Evolutionary conservation across 2,113 vertebrate genomes (phyloP).

Genomic region (Oplegnathus fasciatus): DNA sequence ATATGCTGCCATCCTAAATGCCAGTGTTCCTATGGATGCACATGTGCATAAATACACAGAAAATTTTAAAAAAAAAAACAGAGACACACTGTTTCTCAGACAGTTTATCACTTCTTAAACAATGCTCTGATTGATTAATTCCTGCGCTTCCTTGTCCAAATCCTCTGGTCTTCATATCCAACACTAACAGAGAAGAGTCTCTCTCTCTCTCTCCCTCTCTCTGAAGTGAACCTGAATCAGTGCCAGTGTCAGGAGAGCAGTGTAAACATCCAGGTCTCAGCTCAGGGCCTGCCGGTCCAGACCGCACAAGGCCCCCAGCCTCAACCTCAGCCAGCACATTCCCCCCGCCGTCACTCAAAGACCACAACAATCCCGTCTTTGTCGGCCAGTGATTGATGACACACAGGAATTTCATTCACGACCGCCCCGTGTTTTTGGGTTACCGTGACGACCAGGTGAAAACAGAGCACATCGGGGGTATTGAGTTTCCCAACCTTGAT

Average conservation of each 20-base stretch:
- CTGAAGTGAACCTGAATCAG: conserved; percentile 56
- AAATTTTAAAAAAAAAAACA: neutral
- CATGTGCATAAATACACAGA: neutral
- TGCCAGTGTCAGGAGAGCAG: conserved; percentile 67
- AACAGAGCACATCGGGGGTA: conserved; percentile 75
- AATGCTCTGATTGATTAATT: conserved; percentile 2
- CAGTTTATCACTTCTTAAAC: neutral
- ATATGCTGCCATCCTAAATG: neutral
- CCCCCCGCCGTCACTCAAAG: conserved; percentile 62
- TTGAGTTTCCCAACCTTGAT: conserved; percentile 83
- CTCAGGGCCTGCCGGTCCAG: conserved; percentile 54
- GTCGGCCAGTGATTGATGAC: conserved; percentile 84
- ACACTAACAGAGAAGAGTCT: neutral
- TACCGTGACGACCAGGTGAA: conserved; percentile 86
- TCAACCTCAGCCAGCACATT: conserved; percentile 63
- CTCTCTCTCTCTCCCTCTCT: neutral
- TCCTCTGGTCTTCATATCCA: conserved; percentile 1
- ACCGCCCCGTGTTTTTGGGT: conserved; percentile 80
- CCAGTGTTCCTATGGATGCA: neutral
- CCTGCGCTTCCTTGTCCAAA: neutral
- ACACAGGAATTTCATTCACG: conserved; percentile 85
- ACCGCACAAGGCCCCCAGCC: conserved; percentile 53
- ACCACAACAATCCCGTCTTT: conserved; percentile 84
- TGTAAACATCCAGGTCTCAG: conserved; percentile 75
- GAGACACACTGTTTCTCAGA: neutral